A percentile compares a stretch with the other conserved stretches of the same genome.
Conservation (phyloP, 23 tunicate genomes). For the Ascidia mentula region DNA sequence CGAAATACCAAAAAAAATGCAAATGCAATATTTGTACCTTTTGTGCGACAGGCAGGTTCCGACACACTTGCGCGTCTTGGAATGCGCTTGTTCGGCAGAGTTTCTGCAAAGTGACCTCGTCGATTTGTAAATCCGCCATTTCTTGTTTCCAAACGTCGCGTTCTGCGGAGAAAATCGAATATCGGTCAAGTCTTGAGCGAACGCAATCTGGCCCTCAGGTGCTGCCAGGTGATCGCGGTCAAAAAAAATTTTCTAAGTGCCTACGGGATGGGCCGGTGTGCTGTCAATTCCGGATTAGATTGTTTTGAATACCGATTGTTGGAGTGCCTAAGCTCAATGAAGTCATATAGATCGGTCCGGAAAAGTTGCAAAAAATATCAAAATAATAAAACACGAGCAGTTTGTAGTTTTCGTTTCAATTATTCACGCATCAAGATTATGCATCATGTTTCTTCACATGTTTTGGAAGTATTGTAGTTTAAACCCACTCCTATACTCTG, state of each 20-base stretch:
- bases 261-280: background rate
- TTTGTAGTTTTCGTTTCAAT: no score
- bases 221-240: background rate
- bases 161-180: background rate
- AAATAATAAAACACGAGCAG: no score
- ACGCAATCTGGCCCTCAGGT: no score
- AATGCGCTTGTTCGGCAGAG: background rate
- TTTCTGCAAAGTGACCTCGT: background rate
- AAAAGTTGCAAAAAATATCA: no score
- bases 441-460: no score
- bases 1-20: no score
- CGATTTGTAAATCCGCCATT: slow-evolving; percentile 1
- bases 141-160: slow-evolving; percentile 5
- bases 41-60: background rate
- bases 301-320: background rate
- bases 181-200: slow-evolving; percentile 8
- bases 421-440: no score
- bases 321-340: no score
- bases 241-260: background rate
- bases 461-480: no score
- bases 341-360: no score
- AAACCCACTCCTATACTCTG: no score
- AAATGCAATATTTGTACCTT: background rate
- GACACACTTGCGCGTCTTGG: background rate
- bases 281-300: slow-evolving; percentile 2